Conservation (phyloP, 2,888 invertebrate genomes). For the Onchidella celtica region DNA sequence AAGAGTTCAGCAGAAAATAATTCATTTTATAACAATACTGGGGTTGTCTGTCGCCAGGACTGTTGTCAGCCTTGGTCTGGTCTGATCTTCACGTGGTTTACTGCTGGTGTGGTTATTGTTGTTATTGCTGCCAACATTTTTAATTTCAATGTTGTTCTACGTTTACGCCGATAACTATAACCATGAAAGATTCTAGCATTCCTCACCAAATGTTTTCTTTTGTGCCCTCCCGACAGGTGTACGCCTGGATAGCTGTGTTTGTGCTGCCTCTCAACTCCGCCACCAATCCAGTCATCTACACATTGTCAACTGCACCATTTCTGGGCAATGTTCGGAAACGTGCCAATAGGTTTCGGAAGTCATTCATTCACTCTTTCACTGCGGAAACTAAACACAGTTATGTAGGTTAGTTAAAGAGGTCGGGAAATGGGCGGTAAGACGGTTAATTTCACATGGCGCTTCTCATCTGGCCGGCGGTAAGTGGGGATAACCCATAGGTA, state of each 20-base stretch:
- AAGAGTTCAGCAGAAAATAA: too few species aligned
- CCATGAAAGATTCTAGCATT: too few species aligned
- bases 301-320: conserved; percentile 79
- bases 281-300: conserved; percentile 82
- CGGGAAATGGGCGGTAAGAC: not conserved
- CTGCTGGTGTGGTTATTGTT: too few species aligned
- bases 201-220: too few species aligned
- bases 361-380: conserved; percentile 70
- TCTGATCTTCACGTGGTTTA: too few species aligned
- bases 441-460: not conserved
- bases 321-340: conserved; percentile 71
- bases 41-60: too few species aligned
- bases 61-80: too few species aligned
- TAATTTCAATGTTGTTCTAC: too few species aligned
- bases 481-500: not conserved
- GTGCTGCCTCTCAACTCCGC: conserved; percentile 82
- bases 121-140: too few species aligned
- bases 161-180: too few species aligned
- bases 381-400: conserved; percentile 71
- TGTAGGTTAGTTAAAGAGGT: conserved; percentile 63
- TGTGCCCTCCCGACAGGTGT: too few species aligned
- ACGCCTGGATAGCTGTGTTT: conserved; percentile 83
- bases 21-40: too few species aligned
- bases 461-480: not conserved
- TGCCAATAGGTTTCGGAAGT: conserved; percentile 73